Conservation (phyloP, 2,888 invertebrate genomes). For the Hydrotaea cyrtoneurina region DNA sequence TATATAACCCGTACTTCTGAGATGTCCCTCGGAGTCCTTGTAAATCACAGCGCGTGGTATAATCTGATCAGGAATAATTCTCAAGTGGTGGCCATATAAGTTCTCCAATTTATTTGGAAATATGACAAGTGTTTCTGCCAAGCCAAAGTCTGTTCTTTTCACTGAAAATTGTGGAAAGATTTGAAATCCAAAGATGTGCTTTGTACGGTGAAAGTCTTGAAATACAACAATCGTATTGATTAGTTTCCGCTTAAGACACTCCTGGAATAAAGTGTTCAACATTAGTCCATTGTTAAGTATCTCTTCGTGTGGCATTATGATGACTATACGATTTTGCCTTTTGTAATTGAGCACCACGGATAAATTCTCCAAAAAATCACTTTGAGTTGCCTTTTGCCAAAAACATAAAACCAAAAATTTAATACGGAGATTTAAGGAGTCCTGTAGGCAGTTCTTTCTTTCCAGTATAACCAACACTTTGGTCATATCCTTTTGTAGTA, state of each 20-base stretch:
- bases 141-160: background rate
- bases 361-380: background rate
- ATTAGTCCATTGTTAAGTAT: no score
- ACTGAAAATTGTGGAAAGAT: conserved; percentile 37
- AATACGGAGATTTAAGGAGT: background rate
- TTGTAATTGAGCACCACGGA: background rate
- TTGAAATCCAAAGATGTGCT: conserved; percentile 43
- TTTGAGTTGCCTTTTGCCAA: conserved; percentile 22
- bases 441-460: background rate
- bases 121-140: background rate
- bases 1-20: conserved; percentile 41
- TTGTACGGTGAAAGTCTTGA: conserved; percentile 37
- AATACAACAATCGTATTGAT: conserved; percentile 47
- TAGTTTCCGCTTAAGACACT: conserved; percentile 30
- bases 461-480: background rate
- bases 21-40: background rate
- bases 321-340: conserved; percentile 44
- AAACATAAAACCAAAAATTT: conserved; percentile 25
- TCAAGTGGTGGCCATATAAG: conserved; percentile 38
- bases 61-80: conserved; percentile 50
- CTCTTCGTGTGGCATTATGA: conserved; percentile 22
- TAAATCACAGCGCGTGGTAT: conserved; percentile 36
- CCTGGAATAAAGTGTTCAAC: conserved; percentile 10
- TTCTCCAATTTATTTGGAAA: conserved; percentile 48
- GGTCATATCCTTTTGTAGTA: conserved; percentile 19